Evolutionary conservation across 2,113 vertebrate species (phyloP).

Genomic region (Hoplias malabaricus): DNA sequence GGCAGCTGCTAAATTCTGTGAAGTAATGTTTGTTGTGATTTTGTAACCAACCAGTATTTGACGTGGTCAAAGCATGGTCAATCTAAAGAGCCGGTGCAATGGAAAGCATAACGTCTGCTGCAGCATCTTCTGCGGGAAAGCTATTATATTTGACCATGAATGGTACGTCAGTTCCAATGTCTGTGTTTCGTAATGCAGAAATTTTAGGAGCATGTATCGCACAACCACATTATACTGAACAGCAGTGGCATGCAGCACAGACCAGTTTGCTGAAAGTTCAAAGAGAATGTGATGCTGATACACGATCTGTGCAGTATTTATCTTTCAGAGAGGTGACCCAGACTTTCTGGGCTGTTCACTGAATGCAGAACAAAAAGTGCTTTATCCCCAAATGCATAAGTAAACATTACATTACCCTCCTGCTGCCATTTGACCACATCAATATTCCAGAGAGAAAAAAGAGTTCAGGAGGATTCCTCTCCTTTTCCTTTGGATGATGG

Average conservation of each 20-base stretch:
- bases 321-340: conserved; percentile 18
- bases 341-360: neutral
- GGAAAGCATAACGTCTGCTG: too few relatives aligned
- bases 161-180: neutral
- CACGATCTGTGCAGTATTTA: conserved; percentile 17
- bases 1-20: too few relatives aligned
- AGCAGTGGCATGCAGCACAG: neutral
- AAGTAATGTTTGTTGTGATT: too few relatives aligned
- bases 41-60: too few relatives aligned
- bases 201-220: neutral
- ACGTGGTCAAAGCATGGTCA: too few relatives aligned
- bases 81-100: too few relatives aligned
- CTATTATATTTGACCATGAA: neutral
- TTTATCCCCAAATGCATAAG: neutral
- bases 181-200: neutral
- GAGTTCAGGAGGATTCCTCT: neutral
- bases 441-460: neutral
- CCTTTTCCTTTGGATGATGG: neutral
- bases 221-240: neutral
- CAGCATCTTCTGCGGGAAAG: too few relatives aligned
- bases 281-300: neutral
- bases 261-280: neutral
- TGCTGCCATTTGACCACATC: neutral
- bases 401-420: conserved; percentile 24
- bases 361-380: conserved; percentile 27